phyloP scores from a whole-genome alignment of 2,113 vertebrate species.

The Mystacornis crossleyi region DNA sequence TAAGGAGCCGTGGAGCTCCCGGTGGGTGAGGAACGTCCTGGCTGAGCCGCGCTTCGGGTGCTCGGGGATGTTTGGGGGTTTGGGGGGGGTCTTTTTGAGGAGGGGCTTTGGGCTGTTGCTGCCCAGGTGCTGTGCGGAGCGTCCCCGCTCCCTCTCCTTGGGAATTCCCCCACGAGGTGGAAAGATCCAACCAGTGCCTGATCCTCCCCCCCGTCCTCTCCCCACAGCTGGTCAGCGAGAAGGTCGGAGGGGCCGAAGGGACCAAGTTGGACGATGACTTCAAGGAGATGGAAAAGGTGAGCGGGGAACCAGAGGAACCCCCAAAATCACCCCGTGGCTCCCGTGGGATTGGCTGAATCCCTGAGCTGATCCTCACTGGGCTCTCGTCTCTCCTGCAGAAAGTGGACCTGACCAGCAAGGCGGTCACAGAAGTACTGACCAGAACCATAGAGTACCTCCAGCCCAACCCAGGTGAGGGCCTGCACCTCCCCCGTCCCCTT shows the following conservation, averaged over 20 bases:
- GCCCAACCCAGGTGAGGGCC: slow-evolving; percentile 90
- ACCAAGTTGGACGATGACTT: slow-evolving; percentile 97
- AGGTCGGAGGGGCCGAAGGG: slow-evolving; percentile 95
- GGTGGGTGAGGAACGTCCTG: neutral
- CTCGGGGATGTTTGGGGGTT: neutral
- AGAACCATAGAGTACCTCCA: slow-evolving; percentile 98
- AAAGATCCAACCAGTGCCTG: neutral
- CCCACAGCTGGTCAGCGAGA: slow-evolving; percentile 93
- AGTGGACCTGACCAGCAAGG: slow-evolving; percentile 97
- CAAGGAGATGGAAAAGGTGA: slow-evolving; percentile 94
- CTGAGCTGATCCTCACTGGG: neutral
- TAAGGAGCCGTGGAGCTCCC: neutral
- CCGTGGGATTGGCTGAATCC: neutral
- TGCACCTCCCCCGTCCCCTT: neutral
- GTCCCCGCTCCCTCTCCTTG: neutral
- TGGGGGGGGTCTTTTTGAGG: neutral
- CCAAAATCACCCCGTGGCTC: rapidly evolving
- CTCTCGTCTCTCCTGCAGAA: slow-evolving; percentile 77
- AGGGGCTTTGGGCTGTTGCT: neutral
- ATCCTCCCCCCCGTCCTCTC: neutral
- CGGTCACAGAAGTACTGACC: slow-evolving; percentile 91
- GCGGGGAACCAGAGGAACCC: neutral
- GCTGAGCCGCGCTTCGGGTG: neutral
- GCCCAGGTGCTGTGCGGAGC: neutral
- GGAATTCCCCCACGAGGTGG: neutral